Evolutionary conservation across 2,888 invertebrate genomes (phyloP).

Genomic region (Cristatella mucedo): DNA sequence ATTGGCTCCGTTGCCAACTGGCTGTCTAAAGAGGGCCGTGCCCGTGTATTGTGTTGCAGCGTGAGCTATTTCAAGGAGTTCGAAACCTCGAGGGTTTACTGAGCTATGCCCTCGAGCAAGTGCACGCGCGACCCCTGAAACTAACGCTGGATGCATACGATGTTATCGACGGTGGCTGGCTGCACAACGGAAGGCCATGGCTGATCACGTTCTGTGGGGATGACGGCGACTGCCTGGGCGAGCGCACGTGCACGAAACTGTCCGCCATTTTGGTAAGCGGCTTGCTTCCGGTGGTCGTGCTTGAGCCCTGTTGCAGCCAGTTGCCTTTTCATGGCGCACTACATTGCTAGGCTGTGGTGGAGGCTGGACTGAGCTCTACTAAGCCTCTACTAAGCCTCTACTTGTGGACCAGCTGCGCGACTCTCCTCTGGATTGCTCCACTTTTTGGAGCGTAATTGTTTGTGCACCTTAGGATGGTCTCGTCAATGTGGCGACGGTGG

Average conservation of each 20-base stretch:
- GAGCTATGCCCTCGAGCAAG: slow-evolving; percentile 48
- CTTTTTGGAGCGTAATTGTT: neutral
- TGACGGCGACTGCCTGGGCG: slow-evolving; percentile 45
- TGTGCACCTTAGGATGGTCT: slow-evolving; percentile 32
- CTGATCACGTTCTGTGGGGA: slow-evolving; percentile 47
- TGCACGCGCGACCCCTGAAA: slow-evolving; percentile 29
- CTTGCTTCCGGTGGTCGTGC: no score
- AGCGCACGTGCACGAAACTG: slow-evolving; percentile 48
- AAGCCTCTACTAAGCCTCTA: no score
- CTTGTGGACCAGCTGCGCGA: no score
- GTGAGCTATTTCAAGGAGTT: slow-evolving; percentile 47
- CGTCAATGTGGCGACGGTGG: slow-evolving; percentile 44
- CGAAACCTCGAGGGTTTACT: slow-evolving; percentile 47
- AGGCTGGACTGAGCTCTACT: no score
- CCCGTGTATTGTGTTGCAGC: slow-evolving; percentile 39
- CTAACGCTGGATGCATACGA: neutral
- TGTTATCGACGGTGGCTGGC: slow-evolving; percentile 17
- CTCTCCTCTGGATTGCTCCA: no score
- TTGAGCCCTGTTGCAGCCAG: no score
- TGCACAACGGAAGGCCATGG: slow-evolving; percentile 41
- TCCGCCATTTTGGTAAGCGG: slow-evolving; percentile 55
- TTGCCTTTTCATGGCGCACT: no score
- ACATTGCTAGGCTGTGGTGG: no score
- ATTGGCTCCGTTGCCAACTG: no score
- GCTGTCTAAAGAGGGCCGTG: neutral